Conservation (phyloP, 2,113 vertebrate genomes). For the Collichthys lucidus region DNA sequence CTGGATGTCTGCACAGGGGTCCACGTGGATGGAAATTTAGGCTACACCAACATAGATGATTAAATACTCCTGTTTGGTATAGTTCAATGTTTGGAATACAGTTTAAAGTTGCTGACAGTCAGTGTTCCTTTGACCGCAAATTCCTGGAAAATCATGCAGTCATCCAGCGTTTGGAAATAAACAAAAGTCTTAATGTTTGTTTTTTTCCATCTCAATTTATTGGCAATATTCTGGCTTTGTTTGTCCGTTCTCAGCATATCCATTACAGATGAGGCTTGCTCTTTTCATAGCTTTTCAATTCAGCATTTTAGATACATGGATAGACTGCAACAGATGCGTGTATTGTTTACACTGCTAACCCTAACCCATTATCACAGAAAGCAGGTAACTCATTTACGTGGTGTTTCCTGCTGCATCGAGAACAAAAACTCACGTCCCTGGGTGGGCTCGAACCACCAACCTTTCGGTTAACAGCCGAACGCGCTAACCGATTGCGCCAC, state of each 20-base stretch:
- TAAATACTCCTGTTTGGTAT: neutral
- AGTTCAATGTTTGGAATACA: slow-evolving; percentile 5
- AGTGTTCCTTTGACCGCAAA: slow-evolving; percentile 19
- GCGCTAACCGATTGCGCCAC: slow-evolving; percentile 68
- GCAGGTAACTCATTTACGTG: too few species aligned
- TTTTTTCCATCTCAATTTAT: slow-evolving; percentile 1
- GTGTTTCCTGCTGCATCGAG: too few species aligned
- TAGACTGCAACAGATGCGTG: too few species aligned
- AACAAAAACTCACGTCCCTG: slow-evolving; percentile 54
- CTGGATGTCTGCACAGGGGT: too few species aligned
- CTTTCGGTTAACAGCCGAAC: slow-evolving; percentile 77
- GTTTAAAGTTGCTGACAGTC: slow-evolving; percentile 22
- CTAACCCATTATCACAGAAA: too few species aligned
- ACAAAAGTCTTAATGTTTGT: neutral
- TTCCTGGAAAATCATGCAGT: slow-evolving; percentile 27
- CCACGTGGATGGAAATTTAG: neutral
- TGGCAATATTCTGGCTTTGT: neutral
- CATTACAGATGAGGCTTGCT: too few species aligned
- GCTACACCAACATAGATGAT: neutral
- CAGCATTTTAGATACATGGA: too few species aligned
- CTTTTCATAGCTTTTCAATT: too few species aligned
- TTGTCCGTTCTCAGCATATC: too few species aligned
- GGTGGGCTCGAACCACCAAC: slow-evolving; percentile 77
- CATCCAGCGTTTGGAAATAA: slow-evolving; percentile 12
- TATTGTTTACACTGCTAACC: too few species aligned